Base-by-base conservation (phyloP, 53 echinoderm and acorn worm species). In the Holothuria leucospilota region DNA sequence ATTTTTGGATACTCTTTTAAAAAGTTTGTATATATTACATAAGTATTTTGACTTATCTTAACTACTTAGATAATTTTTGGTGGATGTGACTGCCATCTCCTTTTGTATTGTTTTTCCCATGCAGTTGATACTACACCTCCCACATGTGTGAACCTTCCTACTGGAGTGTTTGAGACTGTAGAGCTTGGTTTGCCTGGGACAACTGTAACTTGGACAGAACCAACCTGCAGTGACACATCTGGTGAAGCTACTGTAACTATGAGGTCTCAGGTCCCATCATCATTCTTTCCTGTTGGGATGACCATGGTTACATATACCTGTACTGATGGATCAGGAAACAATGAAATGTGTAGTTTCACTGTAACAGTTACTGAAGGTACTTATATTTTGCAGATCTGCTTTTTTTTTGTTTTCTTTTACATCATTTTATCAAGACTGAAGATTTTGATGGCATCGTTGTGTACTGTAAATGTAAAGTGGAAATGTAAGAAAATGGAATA, bases 121-220 rank as follows among this genome's bases (percentile, higher is more conserved):
- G 26, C 78, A 94, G 94, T 90, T 39, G 94, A 94, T 63, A 92
- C 69, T 8, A 68, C 86, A 8, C 82, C 87, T 68, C 94, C 94
- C 2, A 68, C 38, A 0, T 77, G 90, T 20, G 86, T 59, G 62
- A 86, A 77, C 88, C 87, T 92, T 62, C 94, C 94, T 21, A 51
- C 27, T 15, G 51, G 60, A 20, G 63, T 40, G 10, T 14, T 29
- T 28, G 70, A 77, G 62, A 86, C 86, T 40, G 81, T 86, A 18
- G 90, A 85, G 61, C 70, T 80, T 20, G 86, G 86, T 23, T 60
- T 40, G 27, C 29, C 85, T 24, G 85, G 85, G 13, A 60, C 71
- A 20, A 27, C 39, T 8, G 86, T 90, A 46, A 29, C 10, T 24
- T 90, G 86, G 86, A n/a, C 2, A n/a, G 60, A 62, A 79, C 90